These are phyloP conservation scores for Drosophila teissieri DNA, from an alignment of 1,140 invertebrate species.

Conservation along the genomic window DNA sequence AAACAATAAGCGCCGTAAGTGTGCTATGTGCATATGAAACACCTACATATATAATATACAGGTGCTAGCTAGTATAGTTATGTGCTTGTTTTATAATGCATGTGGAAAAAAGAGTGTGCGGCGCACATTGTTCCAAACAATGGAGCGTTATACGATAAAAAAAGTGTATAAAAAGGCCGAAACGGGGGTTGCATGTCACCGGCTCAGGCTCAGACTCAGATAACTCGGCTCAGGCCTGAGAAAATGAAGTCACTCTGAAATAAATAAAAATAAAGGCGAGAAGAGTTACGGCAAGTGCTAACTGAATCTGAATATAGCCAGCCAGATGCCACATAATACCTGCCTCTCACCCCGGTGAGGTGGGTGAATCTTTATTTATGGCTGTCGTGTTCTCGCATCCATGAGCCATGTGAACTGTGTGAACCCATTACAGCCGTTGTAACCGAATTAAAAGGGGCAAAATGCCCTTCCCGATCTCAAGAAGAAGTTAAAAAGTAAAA, in stretches of 20 bases:
- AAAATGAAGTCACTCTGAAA: constrained; percentile 73
- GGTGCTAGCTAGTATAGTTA: constrained; percentile 23
- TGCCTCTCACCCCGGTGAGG: constrained; percentile 23
- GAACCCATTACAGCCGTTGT: constrained; percentile 11
- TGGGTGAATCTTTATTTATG: constrained; percentile 63
- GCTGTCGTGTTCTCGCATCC: constrained; percentile 63
- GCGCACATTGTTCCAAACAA: constrained; percentile 69
- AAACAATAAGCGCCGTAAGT: constrained; percentile 48
- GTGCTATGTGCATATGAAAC: constrained; percentile 44
- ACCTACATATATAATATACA: constrained; percentile 12
- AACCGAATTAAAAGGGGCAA: constrained; percentile 21
- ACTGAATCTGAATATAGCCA: constrained; percentile 63
- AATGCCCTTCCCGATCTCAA: background rate
- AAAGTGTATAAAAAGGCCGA: constrained; percentile 65
- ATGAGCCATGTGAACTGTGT: constrained; percentile 58
- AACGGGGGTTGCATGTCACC: constrained; percentile 72
- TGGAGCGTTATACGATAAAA: constrained; percentile 78
- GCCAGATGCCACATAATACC: constrained; percentile 48
- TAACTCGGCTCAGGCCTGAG: constrained; percentile 48
- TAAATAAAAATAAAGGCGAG: constrained; percentile 54
- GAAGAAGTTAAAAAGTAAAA: constrained; percentile 1
- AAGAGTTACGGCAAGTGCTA: constrained; percentile 76
- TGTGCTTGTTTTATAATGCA: constrained; percentile 73
- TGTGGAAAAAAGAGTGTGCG: constrained; percentile 66
- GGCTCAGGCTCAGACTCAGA: constrained; percentile 25